Evolutionary conservation across 2,888 invertebrate species (phyloP), one percentile per base, ranked within the genome.

Genomic region (Candidula unifasciata): DNA sequence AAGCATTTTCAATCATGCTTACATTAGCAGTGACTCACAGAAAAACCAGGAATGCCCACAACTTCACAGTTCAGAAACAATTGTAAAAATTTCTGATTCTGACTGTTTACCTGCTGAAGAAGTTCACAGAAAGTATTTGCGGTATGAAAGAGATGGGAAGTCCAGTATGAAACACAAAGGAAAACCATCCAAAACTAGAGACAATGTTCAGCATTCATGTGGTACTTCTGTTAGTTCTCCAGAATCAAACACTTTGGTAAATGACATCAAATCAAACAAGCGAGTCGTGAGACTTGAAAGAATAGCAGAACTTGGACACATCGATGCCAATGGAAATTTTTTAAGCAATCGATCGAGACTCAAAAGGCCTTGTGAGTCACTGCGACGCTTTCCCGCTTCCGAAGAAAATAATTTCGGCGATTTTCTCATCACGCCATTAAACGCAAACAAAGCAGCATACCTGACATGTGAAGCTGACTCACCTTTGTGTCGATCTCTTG

Each of bases 1-100:
- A 37, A 71, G 78, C 57, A 78, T 83, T 16, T 83, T 83, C 30
- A 54, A 83, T 27, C 71, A 69, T 10, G 54, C 35, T 54, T 24
- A 57, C 3, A 57, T 3, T 18, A 2, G 27, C 16, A 2, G 52
- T 10, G 6, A 54, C 13, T 27, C 2, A 2, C 16, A 37, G 3
- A 0, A 10, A 3, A 37, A 16, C 33, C 35, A 24, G 0, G 37
- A 77, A 33, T 18, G 21, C 52, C 37, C 37, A 24, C 10, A 64
- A 18, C 37, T 64, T 1, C 44, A 74, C n/a, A 64, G 74, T 52
- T 74, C 73, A 8, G 66, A 73, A 27, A 52, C 73, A 44, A 66
- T 74, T 24, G 3, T 74, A 24, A 27, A 52, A 6, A 27, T 35
- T 2, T 27, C 27, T n/a, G n/a, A 10, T n/a, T 74, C 74, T 44